Base-by-base conservation (phyloP, 2,113 vertebrate species). In the Cryptotis parvus region DNA sequence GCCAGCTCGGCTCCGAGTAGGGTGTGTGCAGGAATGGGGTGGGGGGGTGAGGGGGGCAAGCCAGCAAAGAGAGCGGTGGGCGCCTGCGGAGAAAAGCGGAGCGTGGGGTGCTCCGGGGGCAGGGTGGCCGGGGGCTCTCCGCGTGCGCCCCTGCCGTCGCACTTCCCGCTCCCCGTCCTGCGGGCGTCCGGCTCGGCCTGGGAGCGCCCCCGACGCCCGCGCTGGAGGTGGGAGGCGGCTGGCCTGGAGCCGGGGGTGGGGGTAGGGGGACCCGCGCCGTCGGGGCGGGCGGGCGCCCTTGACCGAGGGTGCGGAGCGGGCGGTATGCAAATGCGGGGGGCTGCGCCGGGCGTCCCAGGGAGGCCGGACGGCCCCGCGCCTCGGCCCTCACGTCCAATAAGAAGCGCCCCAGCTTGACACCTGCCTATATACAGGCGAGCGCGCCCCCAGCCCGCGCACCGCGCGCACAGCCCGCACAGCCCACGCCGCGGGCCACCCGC, bases 361-460 rank as follows among this genome's bases (percentile, higher is more conserved):
- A 98, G 98, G 97, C 97, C 98, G 98, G 98, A 98, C 95, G 97
- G 98, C 98, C 98, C 86, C 70, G 97, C 98, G 98, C 98, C 95
- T 90, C 96, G 96, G 96, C 95, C 97, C 96, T 94, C 97, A 97
- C 96, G 97, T 97, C 99, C 99, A 99, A 99, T 99, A 97, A 99
- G 98, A 99, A 97, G 92, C 95, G 98, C 94, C 98, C 98, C 97
- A 18, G 97, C 97, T 97, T 98, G 98, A 99, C 99, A 99, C 99
- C 99, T 99, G 99, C 99, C 98, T 99, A 99, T 99, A 99, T 98
- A 99, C 98, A 97, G 96, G 97, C 98, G 97, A 97, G 98, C 97
- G 97, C 98, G 97, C 94, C 97, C 97, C 97, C 93, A 97, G 91
- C 97, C 93, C 77, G 90, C 97, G 97, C 97, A 92, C 96, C 79